These are phyloP conservation scores for Amphiprion ocellaris DNA, from an alignment of 2,113 vertebrate genomes.

Conservation along the genomic window DNA sequence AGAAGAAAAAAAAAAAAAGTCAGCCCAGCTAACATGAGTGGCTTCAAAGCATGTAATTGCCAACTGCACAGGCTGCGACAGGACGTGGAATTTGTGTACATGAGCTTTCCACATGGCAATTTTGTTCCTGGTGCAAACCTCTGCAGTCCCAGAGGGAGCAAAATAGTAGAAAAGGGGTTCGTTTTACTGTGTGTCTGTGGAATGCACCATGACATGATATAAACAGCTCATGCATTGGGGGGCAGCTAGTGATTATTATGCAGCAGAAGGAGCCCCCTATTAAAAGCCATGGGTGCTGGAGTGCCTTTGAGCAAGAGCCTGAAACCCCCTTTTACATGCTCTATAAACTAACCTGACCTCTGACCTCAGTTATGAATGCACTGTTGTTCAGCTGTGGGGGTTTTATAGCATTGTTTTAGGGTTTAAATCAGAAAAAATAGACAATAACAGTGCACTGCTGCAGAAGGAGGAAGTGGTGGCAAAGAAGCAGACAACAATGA, in stretches of 20 bases:
- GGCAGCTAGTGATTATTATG: slow-evolving; percentile 7
- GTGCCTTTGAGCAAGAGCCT: slow-evolving; percentile 30
- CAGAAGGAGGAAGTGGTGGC: neutral
- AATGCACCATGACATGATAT: slow-evolving; percentile 38
- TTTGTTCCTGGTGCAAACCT: slow-evolving; percentile 63
- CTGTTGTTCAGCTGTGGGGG: neutral
- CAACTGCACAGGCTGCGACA: slow-evolving; percentile 78
- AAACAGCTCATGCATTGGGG: slow-evolving; percentile 25
- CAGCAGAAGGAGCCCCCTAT: slow-evolving; percentile 3
- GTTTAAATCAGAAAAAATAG: neutral
- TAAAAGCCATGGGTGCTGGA: neutral
- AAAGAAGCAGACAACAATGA: neutral
- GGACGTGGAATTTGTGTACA: slow-evolving; percentile 81
- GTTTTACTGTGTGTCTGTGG: slow-evolving; percentile 16
- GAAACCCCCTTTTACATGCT: slow-evolving; percentile 5
- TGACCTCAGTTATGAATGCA: slow-evolving; percentile 12
- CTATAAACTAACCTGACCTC: slow-evolving; percentile 10
- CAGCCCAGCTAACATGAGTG: slow-evolving; percentile 20
- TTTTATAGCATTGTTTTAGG: neutral
- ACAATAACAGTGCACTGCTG: neutral
- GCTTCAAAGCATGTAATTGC: slow-evolving; percentile 70
- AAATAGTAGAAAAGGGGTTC: slow-evolving; percentile 17
- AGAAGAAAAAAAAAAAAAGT: neutral
- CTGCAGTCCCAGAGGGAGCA: slow-evolving; percentile 42
- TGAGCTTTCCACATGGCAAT: slow-evolving; percentile 54